Evolutionary conservation across 1,140 invertebrate species (phyloP), one percentile per base, ranked within the genome.

Genomic region (Papilio glaucus): DNA sequence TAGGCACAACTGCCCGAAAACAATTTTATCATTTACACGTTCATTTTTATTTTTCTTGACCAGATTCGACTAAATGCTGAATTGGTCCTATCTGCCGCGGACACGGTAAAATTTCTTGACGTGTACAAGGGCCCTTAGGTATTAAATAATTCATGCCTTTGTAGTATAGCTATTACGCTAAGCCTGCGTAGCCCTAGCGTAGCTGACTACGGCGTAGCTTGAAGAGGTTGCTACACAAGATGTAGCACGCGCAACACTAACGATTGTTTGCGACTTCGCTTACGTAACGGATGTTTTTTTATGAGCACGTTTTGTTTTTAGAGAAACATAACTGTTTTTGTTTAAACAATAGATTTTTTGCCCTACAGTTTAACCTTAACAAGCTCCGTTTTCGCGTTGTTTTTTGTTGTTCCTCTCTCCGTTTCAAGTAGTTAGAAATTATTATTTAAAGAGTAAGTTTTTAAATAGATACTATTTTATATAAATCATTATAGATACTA

Each of bases 221-320:
- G 41, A 26, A 67, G 63, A 45, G 37, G 33, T 15, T 67, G 63
- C 65, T 26, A 24, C 41, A 13, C 8, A 57, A 26, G 9, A 26
- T 69, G 42, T 69, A 65, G 13, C 26, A 13, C 41, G 65, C 42
- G 45, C 67, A 53, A 53, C 45, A 69, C 67, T 69, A 69, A 69
- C 67, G 67, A 53, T 69, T 69, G 67, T 69, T 69, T 45, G 67
- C 67, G 67, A 42, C n/a, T 69, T 69, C 42, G 26, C 67, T 69
- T 69, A 69, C 45, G 42, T 69, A 69, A 69, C 42, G 13, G 61
- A 15, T 33, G 33, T 15, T 37, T 62, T n/a, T 53, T 69, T 24
- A 33, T 21, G 26, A 69, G 26, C 6, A 53, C 42, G 29, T 69
- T 69, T 69, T 69, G 42, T 69, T 69, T n/a, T 49, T 39, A 65